A percentile compares a stretch with the other conserved stretches of the same genome.
Evolutionary conservation across 2,113 vertebrate genomes (phyloP).

Genomic region (Campylorhamphus procurvoides): DNA sequence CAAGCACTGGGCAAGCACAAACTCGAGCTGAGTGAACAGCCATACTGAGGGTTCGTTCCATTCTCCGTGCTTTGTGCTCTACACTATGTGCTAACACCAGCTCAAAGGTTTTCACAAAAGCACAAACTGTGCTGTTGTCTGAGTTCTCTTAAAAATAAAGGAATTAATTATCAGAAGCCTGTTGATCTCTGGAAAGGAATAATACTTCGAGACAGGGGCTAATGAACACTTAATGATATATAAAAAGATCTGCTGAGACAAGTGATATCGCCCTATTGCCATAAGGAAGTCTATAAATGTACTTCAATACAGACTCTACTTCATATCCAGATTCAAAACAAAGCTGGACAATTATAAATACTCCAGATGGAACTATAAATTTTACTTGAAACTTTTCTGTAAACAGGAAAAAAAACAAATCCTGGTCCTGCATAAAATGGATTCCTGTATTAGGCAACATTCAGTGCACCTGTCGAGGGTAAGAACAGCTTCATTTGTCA

Average conservation of each 20-base stretch:
- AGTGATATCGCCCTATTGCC: neutral
- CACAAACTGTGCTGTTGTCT: neutral
- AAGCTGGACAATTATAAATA: neutral
- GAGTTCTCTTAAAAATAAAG: neutral
- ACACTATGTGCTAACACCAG: neutral
- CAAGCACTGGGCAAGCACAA: neutral
- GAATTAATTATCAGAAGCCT: neutral
- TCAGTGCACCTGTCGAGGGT: rapidly evolving
- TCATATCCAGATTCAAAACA: neutral
- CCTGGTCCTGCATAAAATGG: neutral
- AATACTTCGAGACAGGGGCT: neutral
- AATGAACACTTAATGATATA: neutral
- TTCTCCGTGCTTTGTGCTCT: neutral
- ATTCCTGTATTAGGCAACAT: neutral
- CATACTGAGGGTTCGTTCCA: neutral
- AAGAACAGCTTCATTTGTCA: neutral
- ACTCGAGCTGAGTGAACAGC: neutral
- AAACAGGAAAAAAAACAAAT: neutral
- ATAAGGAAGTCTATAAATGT: neutral
- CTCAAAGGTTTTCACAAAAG: neutral
- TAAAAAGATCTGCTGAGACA: neutral
- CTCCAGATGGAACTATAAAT: neutral
- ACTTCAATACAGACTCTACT: neutral
- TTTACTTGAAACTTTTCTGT: neutral
- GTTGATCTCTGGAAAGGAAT: neutral